Evolutionary conservation across 1,140 invertebrate species (phyloP), one percentile per base, ranked within the genome.

Genomic region (Lepidotrigona ventralis): DNA sequence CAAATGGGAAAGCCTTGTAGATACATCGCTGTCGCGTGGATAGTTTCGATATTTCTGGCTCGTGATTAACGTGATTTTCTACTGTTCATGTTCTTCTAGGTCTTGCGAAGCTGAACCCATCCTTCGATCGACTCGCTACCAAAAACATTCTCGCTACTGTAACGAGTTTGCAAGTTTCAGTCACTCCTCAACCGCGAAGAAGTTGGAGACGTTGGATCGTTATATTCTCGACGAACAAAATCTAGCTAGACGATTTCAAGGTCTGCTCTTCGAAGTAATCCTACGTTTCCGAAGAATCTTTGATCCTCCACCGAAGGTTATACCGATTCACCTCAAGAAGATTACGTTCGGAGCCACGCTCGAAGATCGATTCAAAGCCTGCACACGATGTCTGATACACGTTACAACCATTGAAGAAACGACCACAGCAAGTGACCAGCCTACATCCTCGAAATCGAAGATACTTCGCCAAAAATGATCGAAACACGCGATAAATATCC

Each of bases 81-180:
- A 63, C 15, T 88, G n/a, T 88, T 88, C 3, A 73, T 88, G 56
- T 88, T 88, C 60, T 83, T 88, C 33, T 80, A 87, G 86, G 68
- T 88, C 2, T 69, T 12, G 17, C 11, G 60, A 56, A 60, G 54
- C n/a, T 26, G 58, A n/a, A 21, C 17, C 15, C 63, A 14, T 3
- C 8, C 63, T 8, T 46, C 86, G 91, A 23, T 21, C n/a, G 14
- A 29, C 58, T 92, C 51, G 85, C 86, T 15, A 26, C 26, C 63
- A 8, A 26, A 17, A 26, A 1, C 14, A 26, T 17, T 64, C n/a
- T 54, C 54, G 54, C 39, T 46, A 46, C 39, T 46, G 39, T 46
- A 46, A 46, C 9, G 53, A 12, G 1, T 54, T 19, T 5, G 2
- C 1, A 56, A 26, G 26, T 64, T 64, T 64, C 26, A 64, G 6